Evolutionary conservation across 2,888 invertebrate genomes (phyloP).

Genomic region (Pristionchus exspectatus): DNA sequence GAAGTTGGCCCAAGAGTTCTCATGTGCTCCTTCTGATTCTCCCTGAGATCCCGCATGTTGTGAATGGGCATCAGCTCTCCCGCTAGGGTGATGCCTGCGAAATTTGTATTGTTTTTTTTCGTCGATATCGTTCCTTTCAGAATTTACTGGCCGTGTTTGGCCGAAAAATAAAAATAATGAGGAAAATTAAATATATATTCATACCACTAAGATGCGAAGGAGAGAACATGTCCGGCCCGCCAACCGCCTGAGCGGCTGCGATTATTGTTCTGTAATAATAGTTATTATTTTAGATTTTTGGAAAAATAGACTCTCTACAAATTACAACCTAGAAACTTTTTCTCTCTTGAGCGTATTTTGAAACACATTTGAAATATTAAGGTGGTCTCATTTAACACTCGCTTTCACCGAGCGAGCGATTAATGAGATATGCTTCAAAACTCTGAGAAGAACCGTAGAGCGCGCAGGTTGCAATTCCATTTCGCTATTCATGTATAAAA

Average conservation of each 20-base stretch:
- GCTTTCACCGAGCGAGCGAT: too few species aligned
- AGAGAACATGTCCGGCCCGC: not conserved
- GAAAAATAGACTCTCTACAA: too few species aligned
- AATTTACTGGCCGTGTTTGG: too few species aligned
- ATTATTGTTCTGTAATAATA: not conserved
- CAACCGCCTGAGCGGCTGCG: not conserved
- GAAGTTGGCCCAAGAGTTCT: not conserved
- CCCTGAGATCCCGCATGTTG: not conserved
- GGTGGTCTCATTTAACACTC: too few species aligned
- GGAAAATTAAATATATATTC: too few species aligned
- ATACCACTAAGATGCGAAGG: not conserved
- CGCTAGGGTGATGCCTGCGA: not conserved
- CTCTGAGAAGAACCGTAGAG: not conserved
- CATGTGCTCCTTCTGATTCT: constrained; percentile 17
- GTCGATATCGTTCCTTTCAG: too few species aligned
- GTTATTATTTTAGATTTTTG: too few species aligned
- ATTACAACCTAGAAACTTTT: too few species aligned
- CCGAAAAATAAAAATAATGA: too few species aligned
- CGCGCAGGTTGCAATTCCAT: not conserved
- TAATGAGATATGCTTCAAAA: not conserved
- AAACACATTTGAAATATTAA: not conserved
- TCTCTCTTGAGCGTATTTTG: not conserved
- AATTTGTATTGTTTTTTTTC: too few species aligned
- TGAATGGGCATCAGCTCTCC: constrained; percentile 47
- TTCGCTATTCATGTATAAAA: not conserved